Conservation (phyloP, 1,140 invertebrate species). For the Venustaconcha ellipsiformis region DNA sequence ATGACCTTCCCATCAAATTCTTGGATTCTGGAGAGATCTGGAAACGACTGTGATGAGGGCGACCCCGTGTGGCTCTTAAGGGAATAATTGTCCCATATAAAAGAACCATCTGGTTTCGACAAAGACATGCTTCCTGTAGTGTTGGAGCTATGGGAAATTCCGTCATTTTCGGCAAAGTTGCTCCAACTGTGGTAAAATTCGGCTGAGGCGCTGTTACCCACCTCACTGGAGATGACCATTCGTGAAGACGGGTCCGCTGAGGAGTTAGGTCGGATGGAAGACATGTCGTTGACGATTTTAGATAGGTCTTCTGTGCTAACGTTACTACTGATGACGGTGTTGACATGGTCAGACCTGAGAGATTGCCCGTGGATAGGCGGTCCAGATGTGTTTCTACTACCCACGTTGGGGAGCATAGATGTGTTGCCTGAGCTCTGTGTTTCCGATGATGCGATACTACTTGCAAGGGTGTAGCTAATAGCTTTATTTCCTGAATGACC, state of each 20-base stretch:
- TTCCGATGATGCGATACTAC: conserved; percentile 23
- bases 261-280: conserved; percentile 20
- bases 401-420: conserved; percentile 25
- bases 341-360: conserved; percentile 4
- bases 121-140: conserved; percentile 8
- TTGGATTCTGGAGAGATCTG: conserved; percentile 7
- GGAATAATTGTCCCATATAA: conserved; percentile 28
- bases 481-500: conserved; percentile 6
- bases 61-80: neutral
- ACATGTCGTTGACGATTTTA: conserved; percentile 32
- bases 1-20: conserved; percentile 14
- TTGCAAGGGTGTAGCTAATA: conserved; percentile 22
- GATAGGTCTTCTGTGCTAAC: conserved; percentile 28
- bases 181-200: conserved; percentile 22
- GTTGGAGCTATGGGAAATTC: neutral
- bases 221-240: conserved; percentile 19
- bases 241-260: conserved; percentile 8
- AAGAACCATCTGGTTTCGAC: conserved; percentile 10
- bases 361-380: conserved; percentile 3
- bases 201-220: conserved; percentile 9
- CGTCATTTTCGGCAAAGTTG: conserved; percentile 1
- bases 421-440: conserved; percentile 22
- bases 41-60: neutral
- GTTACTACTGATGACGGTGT: conserved; percentile 10
- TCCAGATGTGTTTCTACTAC: conserved; percentile 27